Base-by-base conservation (phyloP, 2,113 vertebrate species). In the Grammomys surdaster region DNA sequence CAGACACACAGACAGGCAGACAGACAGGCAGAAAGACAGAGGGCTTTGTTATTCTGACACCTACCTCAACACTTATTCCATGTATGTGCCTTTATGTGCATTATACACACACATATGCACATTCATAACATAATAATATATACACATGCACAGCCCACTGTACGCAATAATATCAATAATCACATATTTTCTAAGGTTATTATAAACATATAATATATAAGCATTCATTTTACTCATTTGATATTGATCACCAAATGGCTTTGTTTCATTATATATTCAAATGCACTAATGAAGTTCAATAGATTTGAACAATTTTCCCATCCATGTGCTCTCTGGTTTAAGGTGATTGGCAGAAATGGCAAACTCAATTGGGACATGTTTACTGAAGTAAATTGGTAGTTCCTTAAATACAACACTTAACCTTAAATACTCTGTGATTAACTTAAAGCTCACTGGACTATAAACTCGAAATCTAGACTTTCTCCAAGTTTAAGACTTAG, bases 381-480 rank as follows among this genome's bases (percentile, higher is more conserved):
- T 97, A 94, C 88, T 76, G 93, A 93, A 95, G 48, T 70, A 65
- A 96, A 94, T 93, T 88, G 26, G 40, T 97, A 94, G 33, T 88
- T 94, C 65, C 84, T 58, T 92, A 95, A 98, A 92, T 86, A 86
- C 5, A 96, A n/a, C 72, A 89, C 33, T 97, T 96, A 95, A 88
- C 94, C n/a, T 94, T 92, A 94, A 96, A 72, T 89, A 92, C 51
- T 63, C 67, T 93, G 78, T 96, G 51, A 95, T 98, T 96, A 96
- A 92, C 70, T 90, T 88, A 60, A 97, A 96, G 85, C 75, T 94
- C 75, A 96, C 28, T 92, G 72, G 46, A 94, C 90, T 94, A 93
- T 92, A 88, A 98, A 96, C 76, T 86, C 13, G 56, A 95, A 70
- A 76, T 60, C 65, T 90, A 85, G 81, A 95, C 92, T 86, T 92